phyloP scores from a whole-genome alignment of 2,113 vertebrate species.

The Muntiacus muntjak region DNA sequence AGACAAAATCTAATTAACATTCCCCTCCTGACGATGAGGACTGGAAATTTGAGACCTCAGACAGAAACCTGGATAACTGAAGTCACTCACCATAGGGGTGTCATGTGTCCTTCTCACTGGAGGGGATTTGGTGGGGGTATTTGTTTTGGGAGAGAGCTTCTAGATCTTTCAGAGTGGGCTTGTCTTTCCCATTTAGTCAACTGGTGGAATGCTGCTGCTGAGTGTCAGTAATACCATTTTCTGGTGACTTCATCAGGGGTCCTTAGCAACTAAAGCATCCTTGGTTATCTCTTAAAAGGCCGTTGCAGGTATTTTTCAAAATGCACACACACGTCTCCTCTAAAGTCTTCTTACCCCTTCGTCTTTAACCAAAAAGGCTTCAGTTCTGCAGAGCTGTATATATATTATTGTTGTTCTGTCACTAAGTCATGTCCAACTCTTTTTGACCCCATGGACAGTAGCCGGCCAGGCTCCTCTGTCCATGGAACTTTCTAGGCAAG shows the following conservation, averaged over 20 bases:
- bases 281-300: not conserved
- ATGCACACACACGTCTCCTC: not conserved
- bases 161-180: not conserved
- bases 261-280: not conserved
- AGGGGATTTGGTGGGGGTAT: not conserved
- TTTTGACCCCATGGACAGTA: not conserved
- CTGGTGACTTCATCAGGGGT: not conserved
- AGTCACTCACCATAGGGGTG: not conserved
- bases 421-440: not conserved
- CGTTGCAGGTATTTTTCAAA: not conserved
- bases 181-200: not conserved
- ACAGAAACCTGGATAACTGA: accelerated
- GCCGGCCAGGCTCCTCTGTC: not conserved
- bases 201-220: not conserved
- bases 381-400: not conserved
- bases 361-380: not conserved
- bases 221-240: not conserved
- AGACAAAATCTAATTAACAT: not conserved
- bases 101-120: not conserved
- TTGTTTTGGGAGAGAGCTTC: not conserved
- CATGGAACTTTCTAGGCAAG: not conserved
- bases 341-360: not conserved
- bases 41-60: too few species aligned
- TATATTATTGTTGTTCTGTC: too few species aligned
- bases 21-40: not conserved